phyloP scores from a whole-genome alignment of 2,797 vertebrate genomes.

The Monodelphis domestica region DNA sequence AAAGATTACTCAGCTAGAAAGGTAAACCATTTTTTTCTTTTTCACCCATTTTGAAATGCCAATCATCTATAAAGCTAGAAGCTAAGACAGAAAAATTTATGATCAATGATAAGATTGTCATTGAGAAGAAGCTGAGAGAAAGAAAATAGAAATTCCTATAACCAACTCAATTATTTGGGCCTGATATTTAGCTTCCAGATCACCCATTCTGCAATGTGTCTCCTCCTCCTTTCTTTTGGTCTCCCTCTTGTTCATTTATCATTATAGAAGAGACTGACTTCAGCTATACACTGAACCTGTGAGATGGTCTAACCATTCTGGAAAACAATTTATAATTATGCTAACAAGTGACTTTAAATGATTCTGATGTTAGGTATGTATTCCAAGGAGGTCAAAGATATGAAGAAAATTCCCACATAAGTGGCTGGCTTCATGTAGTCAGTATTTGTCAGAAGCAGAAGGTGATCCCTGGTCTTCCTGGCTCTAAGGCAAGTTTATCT shows the following conservation, averaged over 20 bases:
- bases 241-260: slow-evolving; percentile 35
- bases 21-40: slow-evolving; percentile 46
- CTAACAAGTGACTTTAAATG: not conserved
- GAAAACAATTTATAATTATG: not conserved
- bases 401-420: not conserved
- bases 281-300: not conserved
- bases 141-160: not conserved
- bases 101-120: slow-evolving; percentile 49
- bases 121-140: slow-evolving; percentile 47
- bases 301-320: not conserved
- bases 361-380: not conserved
- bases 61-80: slow-evolving; percentile 61
- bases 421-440: not conserved
- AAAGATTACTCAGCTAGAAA: slow-evolving; percentile 64
- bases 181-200: slow-evolving; percentile 21
- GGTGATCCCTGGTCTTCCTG: not conserved
- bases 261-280: not conserved
- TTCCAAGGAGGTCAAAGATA: not conserved
- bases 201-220: slow-evolving; percentile 30
- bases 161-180: slow-evolving; percentile 33
- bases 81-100: slow-evolving; percentile 60
- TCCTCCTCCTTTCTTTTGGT: slow-evolving; percentile 15
- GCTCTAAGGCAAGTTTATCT: not conserved
- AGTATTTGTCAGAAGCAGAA: not conserved
- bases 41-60: slow-evolving; percentile 55